Base-by-base conservation (phyloP, 2,797 vertebrate genomes). In the Neopelma chrysocephalum region DNA sequence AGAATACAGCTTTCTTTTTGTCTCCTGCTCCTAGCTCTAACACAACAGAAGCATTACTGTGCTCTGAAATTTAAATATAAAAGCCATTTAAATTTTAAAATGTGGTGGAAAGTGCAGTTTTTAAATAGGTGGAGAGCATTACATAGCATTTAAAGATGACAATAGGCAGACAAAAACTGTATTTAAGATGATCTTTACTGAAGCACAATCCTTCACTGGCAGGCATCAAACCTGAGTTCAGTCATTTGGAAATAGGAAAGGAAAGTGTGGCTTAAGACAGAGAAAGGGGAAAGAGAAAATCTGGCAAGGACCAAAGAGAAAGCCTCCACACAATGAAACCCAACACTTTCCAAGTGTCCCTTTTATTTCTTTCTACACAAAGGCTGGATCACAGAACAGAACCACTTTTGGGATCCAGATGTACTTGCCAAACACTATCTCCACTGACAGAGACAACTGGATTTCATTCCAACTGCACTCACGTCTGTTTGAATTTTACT, bases 51-150 rank as follows among this genome's bases (percentile, higher is more conserved):
- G 60, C 29, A 25, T 64, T 93, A 86, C n/a, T 50, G n/a, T 50
- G n/a, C 80, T 60, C 73, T 58, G 19, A 86, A 94, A 87, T 62
- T 38, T 93, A 80, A 86, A 90, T 72, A 72, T 22, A 90, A 95
- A 96, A 89, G 32, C 20, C 42, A 89, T 87, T 93, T 76, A 93
- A 56, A 88, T 83, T 85, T 82, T 80, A 72, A 94, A 87, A 48
- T 38, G 31, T 22, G 8, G 57, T 88, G 40, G 27, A 88, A 94
- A 77, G 38, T 11, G 61, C 17, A 57, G 31, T 58, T 87, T 82
- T 82, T 31, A 61, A 83, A 72, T 1, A 1, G 11, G 11, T 56
- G 23, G 36, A 50, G 36, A 72, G 42, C 65, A 72, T 51, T 76
- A 76, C 19, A 56, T 10, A 45, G 38, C n/a, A 91, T 75, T 88